Evolutionary conservation across 2,797 vertebrate species (phyloP), one percentile per base, ranked within the genome.

Genomic region (Spea hammondii): DNA sequence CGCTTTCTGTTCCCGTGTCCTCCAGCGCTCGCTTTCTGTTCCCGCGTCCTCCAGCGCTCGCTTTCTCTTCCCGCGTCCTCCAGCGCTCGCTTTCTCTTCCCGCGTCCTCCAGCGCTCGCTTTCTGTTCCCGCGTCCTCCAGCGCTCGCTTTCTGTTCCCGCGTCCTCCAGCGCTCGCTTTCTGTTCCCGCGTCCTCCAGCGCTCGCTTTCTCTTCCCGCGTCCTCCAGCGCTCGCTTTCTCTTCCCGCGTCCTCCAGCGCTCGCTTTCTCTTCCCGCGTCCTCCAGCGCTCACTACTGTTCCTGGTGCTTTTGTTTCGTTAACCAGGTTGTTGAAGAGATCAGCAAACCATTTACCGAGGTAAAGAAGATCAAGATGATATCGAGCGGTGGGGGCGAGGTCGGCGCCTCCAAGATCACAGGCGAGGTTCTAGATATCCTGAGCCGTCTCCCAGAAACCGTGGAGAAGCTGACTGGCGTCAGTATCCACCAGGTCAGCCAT

Each of bases 351-450:
- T 86, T 98, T 85, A 89, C 86, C 0, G 54, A 71, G 0, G 89
- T 92, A 70, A 87, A 92, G 64, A 97, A 97, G 89, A 79, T 98
- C 80, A 98, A 95, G 13, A 94, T 97, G 92, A 91, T 98, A 77
- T 97, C 96, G 79, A 97, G 94, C 0, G 95, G 96, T 0, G 86
- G 87, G 11, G 88, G 91, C 0, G 91, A 96, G n/a, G 84, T 97
- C 53, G 96, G 96, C 14, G 94, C 92, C 0, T 83, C 95, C 83
- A 97, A 95, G 80, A 92, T 98, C 45, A 93, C 95, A 0, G 94
- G 94, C 14, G 96, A 98, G 84, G 93, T 98, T 13, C 87, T 98
- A 62, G 95, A 96, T 0, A 96, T 98, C 86, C 94, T 98, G 88
- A 92, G 86, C 86, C 90, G 84, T 80, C 89, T 98, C 79, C 96